Conservation (phyloP, 2,888 invertebrate genomes). For the Pherbina coryleti region DNA sequence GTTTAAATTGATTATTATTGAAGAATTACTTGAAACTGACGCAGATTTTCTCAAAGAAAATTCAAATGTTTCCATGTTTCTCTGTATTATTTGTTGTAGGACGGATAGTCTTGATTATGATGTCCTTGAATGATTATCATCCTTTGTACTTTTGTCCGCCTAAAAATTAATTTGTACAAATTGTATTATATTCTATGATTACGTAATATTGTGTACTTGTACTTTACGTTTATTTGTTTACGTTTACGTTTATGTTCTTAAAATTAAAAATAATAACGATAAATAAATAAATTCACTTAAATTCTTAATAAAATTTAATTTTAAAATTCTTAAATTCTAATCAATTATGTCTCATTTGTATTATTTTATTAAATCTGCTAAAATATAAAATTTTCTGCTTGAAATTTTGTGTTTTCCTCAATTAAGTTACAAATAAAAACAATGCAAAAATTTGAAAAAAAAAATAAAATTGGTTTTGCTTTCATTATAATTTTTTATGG, state of each 20-base stretch:
- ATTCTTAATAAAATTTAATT: background rate
- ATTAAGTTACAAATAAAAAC: constrained; percentile 4
- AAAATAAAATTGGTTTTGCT: background rate
- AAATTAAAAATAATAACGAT: constrained; percentile 19
- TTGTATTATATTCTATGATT: constrained; percentile 64
- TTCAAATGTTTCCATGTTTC: background rate
- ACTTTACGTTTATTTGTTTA: constrained; percentile 32
- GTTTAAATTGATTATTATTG: background rate
- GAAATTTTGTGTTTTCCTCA: background rate
- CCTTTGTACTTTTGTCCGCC: constrained; percentile 44
- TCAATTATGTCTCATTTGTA: background rate
- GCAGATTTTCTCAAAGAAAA: constrained; percentile 39
- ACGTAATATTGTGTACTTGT: constrained; percentile 45
- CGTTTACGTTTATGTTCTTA: constrained; percentile 43
- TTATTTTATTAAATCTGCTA: background rate
- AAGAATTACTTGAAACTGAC: constrained; percentile 20
- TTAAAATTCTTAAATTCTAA: background rate
- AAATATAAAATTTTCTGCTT: background rate
- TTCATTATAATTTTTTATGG: background rate
- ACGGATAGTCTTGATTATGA: background rate
- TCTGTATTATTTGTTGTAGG: background rate
- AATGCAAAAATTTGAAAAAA: background rate
- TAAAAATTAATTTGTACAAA: constrained; percentile 66
- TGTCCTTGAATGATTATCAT: constrained; percentile 34
- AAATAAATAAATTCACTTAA: constrained; percentile 38